phyloP scores from a whole-genome alignment of 2,797 vertebrate species.

The Epinephelus coioides region DNA sequence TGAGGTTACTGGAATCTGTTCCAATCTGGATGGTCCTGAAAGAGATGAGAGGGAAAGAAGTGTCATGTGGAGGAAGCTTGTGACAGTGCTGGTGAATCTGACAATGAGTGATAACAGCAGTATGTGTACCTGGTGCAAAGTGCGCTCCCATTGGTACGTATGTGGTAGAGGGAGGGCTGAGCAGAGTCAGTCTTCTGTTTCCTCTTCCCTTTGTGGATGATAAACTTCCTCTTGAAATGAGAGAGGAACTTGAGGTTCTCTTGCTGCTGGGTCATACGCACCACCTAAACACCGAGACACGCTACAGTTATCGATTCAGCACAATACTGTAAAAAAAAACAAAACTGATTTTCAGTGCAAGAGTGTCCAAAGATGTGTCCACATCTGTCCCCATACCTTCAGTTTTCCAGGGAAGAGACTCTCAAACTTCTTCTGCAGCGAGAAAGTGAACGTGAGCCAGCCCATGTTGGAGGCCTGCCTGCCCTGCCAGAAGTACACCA shows the following conservation, averaged over 20 bases:
- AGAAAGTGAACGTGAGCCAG: slow-evolving; percentile 99
- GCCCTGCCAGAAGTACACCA: slow-evolving; percentile 99
- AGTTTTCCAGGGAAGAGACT: slow-evolving; percentile 97
- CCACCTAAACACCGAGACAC: slow-evolving; percentile 86
- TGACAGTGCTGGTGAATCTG: neutral
- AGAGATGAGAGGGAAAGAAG: neutral
- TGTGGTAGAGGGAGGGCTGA: slow-evolving; percentile 97
- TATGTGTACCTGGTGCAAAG: slow-evolving; percentile 92
- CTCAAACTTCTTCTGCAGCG: slow-evolving; percentile 98
- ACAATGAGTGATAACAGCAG: no score
- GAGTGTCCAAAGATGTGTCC: fast-evolving
- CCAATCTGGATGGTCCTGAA: slow-evolving; percentile 95
- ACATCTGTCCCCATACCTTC: slow-evolving; percentile 82
- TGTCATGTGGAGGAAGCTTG: neutral
- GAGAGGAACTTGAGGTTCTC: slow-evolving; percentile 99
- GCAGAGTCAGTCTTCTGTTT: slow-evolving; percentile 88
- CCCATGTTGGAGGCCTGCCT: slow-evolving; percentile 99
- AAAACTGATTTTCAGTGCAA: neutral
- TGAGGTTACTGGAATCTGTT: slow-evolving; percentile 94
- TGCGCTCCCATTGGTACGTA: slow-evolving; percentile 96
- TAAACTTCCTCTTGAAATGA: slow-evolving; percentile 98
- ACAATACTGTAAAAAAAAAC: no score
- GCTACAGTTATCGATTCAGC: neutral
- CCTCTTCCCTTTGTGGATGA: slow-evolving; percentile 96
- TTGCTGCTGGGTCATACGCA: slow-evolving; percentile 99